Evolutionary conservation across 2,888 invertebrate species (phyloP), one percentile per base, ranked within the genome.

Genomic region (Nemotelus pantherinus): DNA sequence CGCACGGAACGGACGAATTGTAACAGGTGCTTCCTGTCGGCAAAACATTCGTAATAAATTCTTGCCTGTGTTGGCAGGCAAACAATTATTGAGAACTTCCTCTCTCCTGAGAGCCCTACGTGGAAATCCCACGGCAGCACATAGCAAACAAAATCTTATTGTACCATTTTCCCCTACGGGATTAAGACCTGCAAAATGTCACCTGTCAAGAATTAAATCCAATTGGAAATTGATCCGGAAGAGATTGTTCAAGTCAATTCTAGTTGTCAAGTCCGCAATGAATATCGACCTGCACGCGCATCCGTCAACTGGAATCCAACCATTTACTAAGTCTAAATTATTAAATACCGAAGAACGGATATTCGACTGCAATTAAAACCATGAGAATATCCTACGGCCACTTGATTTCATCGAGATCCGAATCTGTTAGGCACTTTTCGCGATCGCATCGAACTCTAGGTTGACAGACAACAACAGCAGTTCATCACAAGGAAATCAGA

Each of bases 161-260:
- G 25, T 25, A 25, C 25, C 25, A 25, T 25, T 25, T 25, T 57
- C 25, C 57, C 3, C 57, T 25, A 57, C 10, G 57, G 57, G 1
- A 65, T 5, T 45, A 9, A 45, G 47, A 3, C 3, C 48, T 9
- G 7, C 48, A 5, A 48, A 60, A 67, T 67, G 67, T 67, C 67
- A 67, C 48, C 48, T 67, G 48, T 48, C 67, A 67, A 48, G 47
- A 7, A 39, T 4, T 57, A 47, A 60, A 43, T 67, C 47, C 67
- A 67, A 67, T 67, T 67, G 67, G 67, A 67, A 67, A 47, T 67
- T n/a, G 50, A 25, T 48, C 48, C 67, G 48, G 67, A 67, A 48
- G 25, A 25, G n/a, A 4, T 5, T 48, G 47, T 25, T 2, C 57
- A 5, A 10, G 3, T 57, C 10, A 10, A 25, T 10, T 1, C 10